Evolutionary conservation across 1,140 invertebrate genomes (phyloP), one percentile per base, ranked within the genome.

Genomic region (Hermetia illucens): DNA sequence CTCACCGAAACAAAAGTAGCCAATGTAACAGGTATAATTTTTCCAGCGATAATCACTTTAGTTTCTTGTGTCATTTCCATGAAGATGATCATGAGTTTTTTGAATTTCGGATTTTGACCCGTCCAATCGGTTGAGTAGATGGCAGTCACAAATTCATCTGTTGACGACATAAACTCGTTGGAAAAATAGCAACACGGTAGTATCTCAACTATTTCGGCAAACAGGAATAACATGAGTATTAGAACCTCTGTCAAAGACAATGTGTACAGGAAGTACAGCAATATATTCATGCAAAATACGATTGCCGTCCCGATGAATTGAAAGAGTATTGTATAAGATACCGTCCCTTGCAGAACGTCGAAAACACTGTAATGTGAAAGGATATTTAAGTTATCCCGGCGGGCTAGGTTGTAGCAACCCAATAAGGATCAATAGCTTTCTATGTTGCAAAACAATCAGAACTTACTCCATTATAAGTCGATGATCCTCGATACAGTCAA

Each of bases 51-150:
- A 10, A 44, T 24, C 0, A 36, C 17, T 15, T 27, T 37, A 9
- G 34, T 27, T 8, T 33, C 36, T 17, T 44, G 42, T 2, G 42
- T 39, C 12, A 38, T 38, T 30, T 40, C 38, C 42, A 44, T 44
- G n/a, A 44, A 40, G 24, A 40, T 37, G 1, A 44, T 44, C 12
- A 44, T 34, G 12, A 34, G 40, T 38, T 40, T 40, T 2, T 38
- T 38, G 33, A 44, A 44, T 33, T 34, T 32, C 5, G 15, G 21
- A 29, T 36, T 34, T 22, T 44, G 42, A 12, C 37, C 38, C 22
- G 25, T 35, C 42, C 42, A 44, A 25, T 40, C 36, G 22, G 37
- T 40, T 2, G 16, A 20, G 22, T 44, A 44, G 22, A 44, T 33
- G 5, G 42, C 42, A 9, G 38, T 40, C 3, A 39, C 40, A 2